A percentile compares a stretch with the other conserved stretches of the same genome.
phyloP scores from a whole-genome alignment of 1,140 invertebrate genomes.

The Popillia japonica region DNA sequence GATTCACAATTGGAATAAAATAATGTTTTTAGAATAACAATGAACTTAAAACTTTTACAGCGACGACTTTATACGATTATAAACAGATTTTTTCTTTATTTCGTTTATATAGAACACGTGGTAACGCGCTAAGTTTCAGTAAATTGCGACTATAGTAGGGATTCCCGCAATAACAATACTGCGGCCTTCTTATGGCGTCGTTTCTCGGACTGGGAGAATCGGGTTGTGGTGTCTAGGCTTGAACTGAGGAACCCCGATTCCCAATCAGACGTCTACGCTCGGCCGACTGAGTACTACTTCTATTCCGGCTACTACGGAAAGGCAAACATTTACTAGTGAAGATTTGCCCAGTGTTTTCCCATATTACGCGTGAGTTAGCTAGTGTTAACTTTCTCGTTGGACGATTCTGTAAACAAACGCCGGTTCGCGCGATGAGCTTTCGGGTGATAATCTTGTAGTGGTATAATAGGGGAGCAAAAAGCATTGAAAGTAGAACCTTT shows the following conservation, averaged over 20 bases:
- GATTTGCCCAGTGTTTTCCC: not conserved
- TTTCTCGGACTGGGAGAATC: too few species aligned
- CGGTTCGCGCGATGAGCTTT: not conserved
- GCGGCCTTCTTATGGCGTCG: too few species aligned
- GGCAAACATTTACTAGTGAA: not conserved
- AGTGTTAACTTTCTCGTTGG: not conserved
- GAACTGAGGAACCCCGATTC: too few species aligned
- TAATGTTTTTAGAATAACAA: too few species aligned
- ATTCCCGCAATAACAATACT: too few species aligned
- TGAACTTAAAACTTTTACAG: too few species aligned
- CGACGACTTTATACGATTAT: too few species aligned
- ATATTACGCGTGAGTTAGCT: not conserved
- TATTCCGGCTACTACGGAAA: not conserved
- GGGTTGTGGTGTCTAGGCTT: too few species aligned
- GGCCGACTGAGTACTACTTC: not conserved
- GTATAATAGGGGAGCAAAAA: not conserved
- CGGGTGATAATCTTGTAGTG: not conserved
- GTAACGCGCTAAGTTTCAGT: too few species aligned
- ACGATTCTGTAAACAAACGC: not conserved
- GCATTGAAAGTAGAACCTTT: not conserved
- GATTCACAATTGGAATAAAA: not conserved
- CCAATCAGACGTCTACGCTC: not conserved
- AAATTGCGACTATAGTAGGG: too few species aligned
- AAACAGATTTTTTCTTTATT: too few species aligned
- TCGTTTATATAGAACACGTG: too few species aligned